Evolutionary conservation across 2,113 vertebrate genomes (phyloP).

Genomic region (Gambusia holbrooki): DNA sequence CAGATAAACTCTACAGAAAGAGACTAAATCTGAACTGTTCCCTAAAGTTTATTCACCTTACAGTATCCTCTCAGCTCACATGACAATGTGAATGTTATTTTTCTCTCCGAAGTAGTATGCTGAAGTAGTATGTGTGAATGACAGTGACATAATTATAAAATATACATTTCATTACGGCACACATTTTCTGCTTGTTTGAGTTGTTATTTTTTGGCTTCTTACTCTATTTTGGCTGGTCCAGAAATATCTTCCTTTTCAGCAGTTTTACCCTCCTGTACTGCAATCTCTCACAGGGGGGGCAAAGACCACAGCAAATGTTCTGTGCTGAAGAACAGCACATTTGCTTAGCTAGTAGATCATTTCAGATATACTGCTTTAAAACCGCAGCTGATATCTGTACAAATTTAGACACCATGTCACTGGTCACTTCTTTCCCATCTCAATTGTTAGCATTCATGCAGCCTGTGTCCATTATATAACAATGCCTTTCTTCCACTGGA

Average conservation of each 20-base stretch:
- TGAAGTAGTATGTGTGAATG: no score
- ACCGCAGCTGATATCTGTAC: background rate
- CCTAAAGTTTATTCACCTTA: no score
- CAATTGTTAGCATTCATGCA: slow-evolving; percentile 1
- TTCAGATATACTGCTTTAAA: background rate
- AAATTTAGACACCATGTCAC: background rate
- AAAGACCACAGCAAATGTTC: background rate
- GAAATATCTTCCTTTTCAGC: background rate
- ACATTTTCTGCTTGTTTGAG: background rate
- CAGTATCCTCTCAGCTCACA: no score
- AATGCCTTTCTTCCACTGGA: slow-evolving; percentile 11
- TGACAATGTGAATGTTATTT: no score
- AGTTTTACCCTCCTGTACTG: slow-evolving; percentile 1
- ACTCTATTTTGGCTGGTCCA: background rate
- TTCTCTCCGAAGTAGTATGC: no score
- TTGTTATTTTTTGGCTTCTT: background rate
- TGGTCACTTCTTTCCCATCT: slow-evolving; percentile 1
- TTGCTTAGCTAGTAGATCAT: background rate
- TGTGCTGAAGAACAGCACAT: background rate
- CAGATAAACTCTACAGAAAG: no score
- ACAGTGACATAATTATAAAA: no score
- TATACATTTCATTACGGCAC: no score
- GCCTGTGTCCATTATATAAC: slow-evolving; percentile 27
- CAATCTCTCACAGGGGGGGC: slow-evolving; percentile 10
- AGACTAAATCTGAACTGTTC: no score